Percentiles rank a stretch among this genome's conserved stretches.
Conservation (phyloP, 1,140 invertebrate species). For the Drosophila mojavensis region DNA sequence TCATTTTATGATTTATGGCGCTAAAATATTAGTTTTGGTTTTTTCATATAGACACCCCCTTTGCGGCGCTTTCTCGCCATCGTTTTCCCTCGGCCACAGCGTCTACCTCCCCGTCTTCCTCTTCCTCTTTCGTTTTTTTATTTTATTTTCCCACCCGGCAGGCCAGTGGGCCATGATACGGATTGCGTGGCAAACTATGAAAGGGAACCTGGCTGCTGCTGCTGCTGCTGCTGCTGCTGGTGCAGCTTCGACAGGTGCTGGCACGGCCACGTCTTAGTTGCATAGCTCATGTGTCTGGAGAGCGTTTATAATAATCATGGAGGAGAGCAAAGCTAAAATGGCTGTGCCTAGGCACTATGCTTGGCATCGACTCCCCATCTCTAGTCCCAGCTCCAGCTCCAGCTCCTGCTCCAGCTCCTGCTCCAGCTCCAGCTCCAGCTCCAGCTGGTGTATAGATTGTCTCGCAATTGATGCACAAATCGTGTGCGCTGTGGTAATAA, state of each 20-base stretch:
- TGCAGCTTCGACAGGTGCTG: conserved; percentile 22
- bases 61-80: neutral
- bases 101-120: no score
- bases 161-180: neutral
- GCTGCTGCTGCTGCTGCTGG: neutral
- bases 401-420: conserved; percentile 3
- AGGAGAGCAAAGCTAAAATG: conserved; percentile 4
- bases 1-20: conserved; percentile 77
- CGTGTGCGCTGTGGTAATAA: conserved; percentile 47
- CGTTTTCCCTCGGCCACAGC: neutral
- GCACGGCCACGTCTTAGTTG: conserved; percentile 64
- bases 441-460: conserved; percentile 38
- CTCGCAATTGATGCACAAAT: conserved; percentile 74
- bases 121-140: neutral
- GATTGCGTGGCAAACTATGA: conserved; percentile 13
- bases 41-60: conserved; percentile 60
- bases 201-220: conserved; percentile 5
- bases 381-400: neutral
- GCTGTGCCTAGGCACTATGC: neutral
- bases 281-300: conserved; percentile 65
- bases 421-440: neutral
- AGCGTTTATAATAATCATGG: conserved; percentile 71
- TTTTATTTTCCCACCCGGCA: neutral
- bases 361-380: conserved; percentile 7
- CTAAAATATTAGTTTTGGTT: conserved; percentile 79